Base-by-base conservation (phyloP, 2,113 vertebrate genomes). In the Burhinus oedicnemus region DNA sequence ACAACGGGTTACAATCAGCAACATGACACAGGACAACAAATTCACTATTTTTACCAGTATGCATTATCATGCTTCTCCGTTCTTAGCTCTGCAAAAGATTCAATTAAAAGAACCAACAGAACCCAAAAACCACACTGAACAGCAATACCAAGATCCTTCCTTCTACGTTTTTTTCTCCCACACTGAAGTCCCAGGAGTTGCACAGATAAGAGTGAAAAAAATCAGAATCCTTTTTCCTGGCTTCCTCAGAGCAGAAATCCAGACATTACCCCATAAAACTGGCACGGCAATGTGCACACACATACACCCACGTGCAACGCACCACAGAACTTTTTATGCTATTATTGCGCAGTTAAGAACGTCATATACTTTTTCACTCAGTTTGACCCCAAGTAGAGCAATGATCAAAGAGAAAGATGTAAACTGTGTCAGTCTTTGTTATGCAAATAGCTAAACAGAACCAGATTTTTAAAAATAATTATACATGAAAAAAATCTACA, bases 371-470 rank as follows among this genome's bases (percentile, higher is more conserved):
- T 89, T 55, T 65, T 61, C 77, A 36, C 20, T 70, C 45, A 55
- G 57, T 57, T 64, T 66, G 89, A 94, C 89, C 87, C 60, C 54
- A 76, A 92, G 62, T 23, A 87, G 49, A 72, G 19, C 66, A 7
- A 62, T 22, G 71, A 83, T 90, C 83, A 81, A 87, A 94, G 60
- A 84, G 15, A 44, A 81, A 81, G 62, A 93, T 82, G 52, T 55
- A 66, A 96, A 97, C 71, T 57, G 52, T 81, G 74, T 34, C 69
- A 88, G 49, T 29, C 84, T 88, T 92, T 95, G 69, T 96, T 90
- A 96, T 90, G 95, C 89, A 93, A 96, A 97, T 88, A 87, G 38
- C 58, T 89, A 86, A 95, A 92, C 12, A 93, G 70, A 93, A 89
- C 27, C 27, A 90, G 52, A 57, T 62, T 84, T 84, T 76, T 12